A percentile compares a stretch with the other conserved stretches of the same genome.
phyloP scores from a whole-genome alignment of 2,888 invertebrate genomes.

The Rhagonycha fulva region DNA sequence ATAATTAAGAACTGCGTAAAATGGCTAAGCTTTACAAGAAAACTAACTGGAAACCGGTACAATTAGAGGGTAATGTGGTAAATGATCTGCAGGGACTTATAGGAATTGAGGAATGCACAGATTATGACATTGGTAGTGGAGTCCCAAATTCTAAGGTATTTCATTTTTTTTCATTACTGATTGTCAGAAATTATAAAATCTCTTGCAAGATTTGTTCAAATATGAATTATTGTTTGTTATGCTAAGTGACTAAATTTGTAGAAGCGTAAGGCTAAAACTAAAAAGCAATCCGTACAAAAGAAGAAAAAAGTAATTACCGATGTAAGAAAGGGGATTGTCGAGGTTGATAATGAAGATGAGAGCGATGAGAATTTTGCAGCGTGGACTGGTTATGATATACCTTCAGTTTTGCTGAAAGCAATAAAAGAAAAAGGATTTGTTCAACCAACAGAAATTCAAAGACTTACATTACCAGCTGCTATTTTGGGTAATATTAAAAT shows the following conservation, averaged over 20 bases:
- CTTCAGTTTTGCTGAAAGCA: conserved; percentile 70
- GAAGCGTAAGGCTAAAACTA: not conserved
- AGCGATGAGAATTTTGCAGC: not conserved
- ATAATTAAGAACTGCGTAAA: not conserved
- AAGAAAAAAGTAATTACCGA: not conserved
- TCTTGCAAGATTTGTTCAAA: not conserved
- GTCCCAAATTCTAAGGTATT: conserved; percentile 43
- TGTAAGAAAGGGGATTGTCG: not conserved
- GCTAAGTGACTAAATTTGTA: not conserved
- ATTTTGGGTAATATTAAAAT: conserved; percentile 69
- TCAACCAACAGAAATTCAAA: conserved; percentile 89
- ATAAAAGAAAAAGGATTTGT: conserved; percentile 76
- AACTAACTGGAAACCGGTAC: conserved; percentile 66
- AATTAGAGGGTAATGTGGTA: conserved; percentile 62
- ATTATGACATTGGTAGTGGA: conserved; percentile 65
- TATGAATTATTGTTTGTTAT: not conserved
- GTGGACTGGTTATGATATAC: conserved; percentile 74
- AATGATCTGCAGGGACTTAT: conserved; percentile 69
- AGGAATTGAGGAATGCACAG: conserved; percentile 77
- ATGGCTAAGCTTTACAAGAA: not conserved
- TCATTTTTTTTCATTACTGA: not conserved
- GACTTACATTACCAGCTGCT: conserved; percentile 78
- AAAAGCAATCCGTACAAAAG: not conserved
- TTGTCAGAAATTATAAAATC: conserved; percentile 14
- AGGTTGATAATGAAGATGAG: not conserved